These are phyloP conservation scores for Brachionus calyciflorus DNA, from an alignment of 1,140 invertebrate genomes.

Conservation along the genomic window DNA sequence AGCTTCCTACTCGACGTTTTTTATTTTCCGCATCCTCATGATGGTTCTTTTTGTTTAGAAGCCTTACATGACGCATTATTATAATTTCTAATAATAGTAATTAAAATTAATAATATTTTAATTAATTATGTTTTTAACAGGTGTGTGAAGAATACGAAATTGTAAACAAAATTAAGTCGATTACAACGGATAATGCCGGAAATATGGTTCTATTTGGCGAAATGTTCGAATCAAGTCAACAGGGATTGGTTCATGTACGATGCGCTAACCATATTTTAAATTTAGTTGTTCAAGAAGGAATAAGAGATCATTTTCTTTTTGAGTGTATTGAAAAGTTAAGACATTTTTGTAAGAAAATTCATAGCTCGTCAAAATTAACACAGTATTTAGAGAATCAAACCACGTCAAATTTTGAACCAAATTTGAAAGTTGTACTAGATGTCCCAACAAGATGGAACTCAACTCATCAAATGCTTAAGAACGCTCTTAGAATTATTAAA, in stretches of 20 bases:
- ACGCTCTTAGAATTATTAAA: background rate
- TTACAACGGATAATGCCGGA: background rate
- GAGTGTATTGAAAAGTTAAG: background rate
- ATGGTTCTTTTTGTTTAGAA: background rate
- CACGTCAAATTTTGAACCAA: background rate
- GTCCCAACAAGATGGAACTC: background rate
- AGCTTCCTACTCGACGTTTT: background rate
- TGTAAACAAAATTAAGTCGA: background rate
- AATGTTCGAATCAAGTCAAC: background rate
- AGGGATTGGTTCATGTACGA: background rate
- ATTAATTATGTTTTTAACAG: background rate
- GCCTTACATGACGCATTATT: background rate
- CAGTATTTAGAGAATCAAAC: background rate
- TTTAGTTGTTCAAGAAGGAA: background rate
- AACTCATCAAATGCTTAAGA: background rate
- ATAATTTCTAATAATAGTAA: background rate
- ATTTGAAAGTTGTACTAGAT: conserved; percentile 2
- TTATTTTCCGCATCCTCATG: conserved; percentile 15
- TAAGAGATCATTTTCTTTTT: background rate
- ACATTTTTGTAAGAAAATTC: background rate
- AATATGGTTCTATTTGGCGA: background rate
- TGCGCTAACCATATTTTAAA: background rate
- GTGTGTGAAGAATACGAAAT: background rate
- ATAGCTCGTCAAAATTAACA: background rate
- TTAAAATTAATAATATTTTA: background rate